Base-by-base conservation (phyloP, 2,888 invertebrate genomes). In the Dugesia japonica region DNA sequence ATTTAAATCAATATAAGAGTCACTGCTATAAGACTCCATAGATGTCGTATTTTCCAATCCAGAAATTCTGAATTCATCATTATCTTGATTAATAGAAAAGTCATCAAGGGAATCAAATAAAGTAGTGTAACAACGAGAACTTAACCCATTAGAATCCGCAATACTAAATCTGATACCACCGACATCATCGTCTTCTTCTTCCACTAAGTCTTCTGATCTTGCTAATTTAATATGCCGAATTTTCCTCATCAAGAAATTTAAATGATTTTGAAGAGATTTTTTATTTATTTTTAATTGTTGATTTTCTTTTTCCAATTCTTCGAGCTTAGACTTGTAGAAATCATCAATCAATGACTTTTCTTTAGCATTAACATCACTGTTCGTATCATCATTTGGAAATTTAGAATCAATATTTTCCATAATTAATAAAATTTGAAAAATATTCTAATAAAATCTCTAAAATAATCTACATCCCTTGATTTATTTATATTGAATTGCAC, bases 221-320 rank as follows among this genome's bases (percentile, higher is more conserved):
- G 56, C 56, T 20, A 56, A 23, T 56, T 56, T 56, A 20, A 56
- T 56, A n/a, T 56, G 56, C 7, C 56, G 56, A n/a, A 56, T 56
- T 56, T 56, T 56, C 17, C 23, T 4, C 56, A 56, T 56, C 17
- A 56, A 23, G 23, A 56, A 56, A 56, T 56, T 56, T 42, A 77
- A 56, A 26, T 77, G 77, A 38, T 75, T 27, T 28, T 77, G 77
- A 1, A 77, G 71, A 20, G 38, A 56, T 42, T 56, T 56, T 56
- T 76, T 77, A 7, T 56, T 71, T 23, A 26, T 23, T 71, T 77
- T 76, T 9, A 77, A 31, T n/a, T 75, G 77, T 23, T 76, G 74
- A 28, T 77, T 77, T 26, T 76, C 77, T n/a, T 38, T 26, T 31
- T 77, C 77, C 17, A 77, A 28, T 72, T 72, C 76, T 56, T 56